Base-by-base conservation (phyloP, 2,797 vertebrate species). In the Clarias platycephalus region DNA sequence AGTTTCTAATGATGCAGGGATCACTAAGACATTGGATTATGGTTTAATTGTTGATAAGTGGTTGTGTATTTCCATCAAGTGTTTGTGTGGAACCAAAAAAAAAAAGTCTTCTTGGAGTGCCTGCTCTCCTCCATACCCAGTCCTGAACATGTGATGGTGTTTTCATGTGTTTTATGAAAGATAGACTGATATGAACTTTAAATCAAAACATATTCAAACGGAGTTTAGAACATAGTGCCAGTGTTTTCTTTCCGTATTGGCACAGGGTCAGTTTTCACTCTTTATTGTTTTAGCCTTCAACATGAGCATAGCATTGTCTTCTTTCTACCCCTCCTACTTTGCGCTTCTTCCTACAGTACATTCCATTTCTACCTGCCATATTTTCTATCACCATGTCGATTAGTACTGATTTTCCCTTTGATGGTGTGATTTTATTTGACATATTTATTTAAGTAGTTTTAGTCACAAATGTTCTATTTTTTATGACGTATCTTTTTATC, bases 361-460 rank as follows among this genome's bases (percentile, higher is more conserved):
- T 95, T 95, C 94, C 94, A 94, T 93, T 88, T 89, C 82, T 90
- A 90, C 82, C 89, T 87, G 87, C 87, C 88, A 89, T 84, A 5
- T 82, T 90, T 91, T 92, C 80, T 85, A 71, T 92, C 89, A 85
- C 87, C 91, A 90, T 85, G 81, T 81, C 26, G 3, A 83, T 75
- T 83, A 75, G 55, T 90, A 86, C 87, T 81, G n/a, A 18, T 53
- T 82, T 86, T 62, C 34, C 74, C 71, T 31, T 86, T 79, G 85
- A 88, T 78, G 86, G 82, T 91, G 85, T 91, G 86, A 91, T 89
- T 93, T 75, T 90, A 28, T 91, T 90, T 90, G 80, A 74, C 88
- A 87, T 95, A 94, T 95, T 95, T 95, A 95, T 95, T 83, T 93
- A 80, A 89, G 89, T 92, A 88, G 90, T 93, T 94, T 92, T 91